Evolutionary conservation across 2,113 vertebrate genomes (phyloP), one percentile per base, ranked within the genome.

Genomic region (Colaptes auratus): DNA sequence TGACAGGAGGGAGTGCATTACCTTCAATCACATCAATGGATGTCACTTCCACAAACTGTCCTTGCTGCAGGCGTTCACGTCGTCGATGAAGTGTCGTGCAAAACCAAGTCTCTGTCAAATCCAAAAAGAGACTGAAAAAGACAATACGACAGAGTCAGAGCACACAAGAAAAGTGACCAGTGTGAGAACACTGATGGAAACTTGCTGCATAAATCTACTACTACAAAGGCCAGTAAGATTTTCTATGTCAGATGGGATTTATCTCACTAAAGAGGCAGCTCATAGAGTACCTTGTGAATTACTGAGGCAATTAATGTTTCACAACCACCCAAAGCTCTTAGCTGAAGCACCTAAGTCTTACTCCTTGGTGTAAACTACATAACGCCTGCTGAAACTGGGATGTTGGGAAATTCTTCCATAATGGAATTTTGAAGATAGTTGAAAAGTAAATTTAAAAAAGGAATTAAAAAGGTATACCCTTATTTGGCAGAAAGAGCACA

Each of bases 21-120:
- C 97, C 97, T 97, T 96, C 93, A 96, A 94, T 96, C 92, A 96
- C 96, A 80, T 96, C 88, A 91, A 95, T 1, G 7, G 64, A 25
- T 63, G 76, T 24, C 4, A 2, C 71, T 87, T 85, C 84, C 61
- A 3, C 67, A 85, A 90, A 53, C 66, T 66, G 71, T 83, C 79
- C 92, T 79, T 91, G 73, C 94, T 80, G 79, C 72, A 75, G 92
- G 52, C 1, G 50, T 31, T 93, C 60, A 66, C 13, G 75, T 36
- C 4, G 13, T 42, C 61, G 89, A 74, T 4, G n/a, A 73, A 88
- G 64, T 6, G 91, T 63, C 1, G 19, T 20, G 33, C 73, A 84
- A 79, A 63, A 52, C 24, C 50, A 52, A 52, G 50, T 52, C 42
- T 83, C 91, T 84, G 73, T 85, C 92, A 88, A 82, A 95, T 20